These are phyloP conservation scores for Steinernema feltiae DNA, from an alignment of 1,140 invertebrate species.

Conservation along the genomic window DNA sequence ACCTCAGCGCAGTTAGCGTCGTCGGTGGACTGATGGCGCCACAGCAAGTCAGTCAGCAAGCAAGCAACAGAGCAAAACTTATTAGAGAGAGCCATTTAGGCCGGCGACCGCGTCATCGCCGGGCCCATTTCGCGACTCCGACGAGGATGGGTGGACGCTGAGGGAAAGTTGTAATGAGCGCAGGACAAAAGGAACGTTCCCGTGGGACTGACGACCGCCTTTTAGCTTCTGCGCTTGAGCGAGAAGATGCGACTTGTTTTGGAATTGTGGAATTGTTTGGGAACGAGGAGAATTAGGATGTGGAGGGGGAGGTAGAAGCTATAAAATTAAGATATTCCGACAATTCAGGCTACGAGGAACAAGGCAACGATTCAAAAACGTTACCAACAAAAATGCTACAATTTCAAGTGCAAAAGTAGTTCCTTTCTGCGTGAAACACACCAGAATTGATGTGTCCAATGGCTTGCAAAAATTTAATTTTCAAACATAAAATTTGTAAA, in stretches of 20 bases:
- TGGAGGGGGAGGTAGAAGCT: too few relatives aligned
- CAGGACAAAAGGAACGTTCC: background rate
- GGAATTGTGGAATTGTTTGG: too few relatives aligned
- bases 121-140: background rate
- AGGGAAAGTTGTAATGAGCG: constrained; percentile 5
- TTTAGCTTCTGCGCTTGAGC: background rate
- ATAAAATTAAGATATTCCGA: too few relatives aligned
- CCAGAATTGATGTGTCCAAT: background rate
- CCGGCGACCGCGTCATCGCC: background rate
- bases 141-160: background rate
- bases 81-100: constrained; percentile 12
- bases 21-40: too few relatives aligned
- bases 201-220: background rate
- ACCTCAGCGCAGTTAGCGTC: background rate
- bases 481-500: background rate
- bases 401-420: too few relatives aligned
- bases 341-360: too few relatives aligned
- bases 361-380: too few relatives aligned
- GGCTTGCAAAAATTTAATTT: background rate
- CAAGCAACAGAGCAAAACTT: background rate
- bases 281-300: background rate
- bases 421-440: too few relatives aligned
- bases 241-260: too few relatives aligned
- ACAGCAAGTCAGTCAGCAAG: background rate
- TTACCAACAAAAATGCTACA: too few relatives aligned